Evolutionary conservation across 2,797 vertebrate species (phyloP), one percentile per base, ranked within the genome.

Genomic region (Cetoscarus ocellatus): DNA sequence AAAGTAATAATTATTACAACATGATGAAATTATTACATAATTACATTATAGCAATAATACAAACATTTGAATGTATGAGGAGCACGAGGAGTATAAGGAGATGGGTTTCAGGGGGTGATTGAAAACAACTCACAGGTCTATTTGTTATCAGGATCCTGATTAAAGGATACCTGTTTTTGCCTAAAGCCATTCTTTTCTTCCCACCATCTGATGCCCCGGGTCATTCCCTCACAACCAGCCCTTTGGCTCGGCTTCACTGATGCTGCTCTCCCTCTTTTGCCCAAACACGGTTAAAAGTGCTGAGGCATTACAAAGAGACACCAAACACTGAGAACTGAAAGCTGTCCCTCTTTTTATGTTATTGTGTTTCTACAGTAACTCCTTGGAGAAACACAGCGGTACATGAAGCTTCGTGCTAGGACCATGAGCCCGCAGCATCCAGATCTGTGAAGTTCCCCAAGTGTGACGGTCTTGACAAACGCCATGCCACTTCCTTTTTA

Each of bases 251-350:
- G 64, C 82, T 74, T 84, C 75, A 61, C 70, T 66, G 58, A 64
- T 14, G 64, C 74, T 71, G 49, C 55, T 64, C 70, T 81, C 63
- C 70, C 54, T 61, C 54, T 76, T 84, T 85, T 92, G 88, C 87
- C 93, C 91, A 93, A 91, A 94, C 87, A 93, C 82, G 88, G 91
- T 59, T 62, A 65, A 35, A 65, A 67, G 63, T 67, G 64, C 53
- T 73, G 71, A 84, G 60, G 72, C 73, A 14, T 82, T 62, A 67
- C 73, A 4, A 64, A 61, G 58, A 72, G 56, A 75, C 85, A 81
- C 62, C 64, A 74, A 77, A 86, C 77, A 75, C 47, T 58, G 54
- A 34, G 59, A 75, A 69, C 54, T 36, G 50, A 70, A 59, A 57
- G 67, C 54, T 66, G 67, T 66, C 57, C 36, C 15, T 53, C 53